These are phyloP conservation scores for Chelonoidis abingdonii DNA, from an alignment of 2,113 vertebrate genomes.

Conservation along the genomic window DNA sequence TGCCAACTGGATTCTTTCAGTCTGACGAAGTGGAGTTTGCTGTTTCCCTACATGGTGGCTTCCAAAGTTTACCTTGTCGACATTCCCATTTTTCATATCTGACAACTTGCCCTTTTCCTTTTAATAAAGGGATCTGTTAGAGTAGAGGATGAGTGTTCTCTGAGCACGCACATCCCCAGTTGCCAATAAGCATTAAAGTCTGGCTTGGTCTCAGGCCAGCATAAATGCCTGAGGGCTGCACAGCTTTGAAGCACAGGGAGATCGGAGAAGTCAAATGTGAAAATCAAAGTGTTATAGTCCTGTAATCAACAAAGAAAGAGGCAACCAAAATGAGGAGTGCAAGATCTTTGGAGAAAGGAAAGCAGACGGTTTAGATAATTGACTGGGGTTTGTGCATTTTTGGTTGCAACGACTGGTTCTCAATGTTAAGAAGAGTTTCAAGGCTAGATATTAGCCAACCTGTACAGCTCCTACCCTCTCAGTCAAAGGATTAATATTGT, in stretches of 20 bases:
- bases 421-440: not conserved
- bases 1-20: slow-evolving; percentile 42
- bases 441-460: not conserved
- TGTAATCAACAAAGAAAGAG: slow-evolving; percentile 29
- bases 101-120: slow-evolving; percentile 36
- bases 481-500: not conserved
- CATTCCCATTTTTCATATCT: slow-evolving; percentile 21
- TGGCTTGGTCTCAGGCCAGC: slow-evolving; percentile 40
- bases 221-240: slow-evolving; percentile 41
- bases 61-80: slow-evolving; percentile 14
- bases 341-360: not conserved
- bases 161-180: not conserved
- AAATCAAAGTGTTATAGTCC: slow-evolving; percentile 59
- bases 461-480: not conserved
- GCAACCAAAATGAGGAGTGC: slow-evolving; percentile 20
- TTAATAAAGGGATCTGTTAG: slow-evolving; percentile 33
- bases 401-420: not conserved
- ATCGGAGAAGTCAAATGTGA: slow-evolving; percentile 48
- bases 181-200: slow-evolving; percentile 40
- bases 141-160: not conserved
- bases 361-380: not conserved
- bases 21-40: slow-evolving; percentile 10
- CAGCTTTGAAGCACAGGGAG: slow-evolving; percentile 43
- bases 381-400: not conserved
- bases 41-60: slow-evolving; percentile 44